Percentiles rank a stretch among this genome's conserved stretches.
These are phyloP conservation scores for Tricholaema leucomelas DNA, from an alignment of 2,113 vertebrate genomes.

Conservation along the genomic window DNA sequence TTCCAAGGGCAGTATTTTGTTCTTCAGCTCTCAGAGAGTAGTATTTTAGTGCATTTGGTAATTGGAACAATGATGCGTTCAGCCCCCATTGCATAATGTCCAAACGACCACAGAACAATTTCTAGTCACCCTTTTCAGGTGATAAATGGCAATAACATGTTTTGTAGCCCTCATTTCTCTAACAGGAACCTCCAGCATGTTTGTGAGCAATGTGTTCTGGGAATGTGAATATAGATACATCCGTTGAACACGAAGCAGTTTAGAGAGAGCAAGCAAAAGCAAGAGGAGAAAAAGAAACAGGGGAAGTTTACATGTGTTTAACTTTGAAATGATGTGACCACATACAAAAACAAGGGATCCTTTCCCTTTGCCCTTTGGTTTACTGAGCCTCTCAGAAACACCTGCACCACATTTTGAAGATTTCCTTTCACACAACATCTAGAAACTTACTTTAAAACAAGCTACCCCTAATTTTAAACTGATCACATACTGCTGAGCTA, in stretches of 20 bases:
- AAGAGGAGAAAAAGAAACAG: background rate
- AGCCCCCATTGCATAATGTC: background rate
- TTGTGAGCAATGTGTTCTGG: background rate
- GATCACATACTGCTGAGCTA: background rate
- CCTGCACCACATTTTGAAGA: background rate
- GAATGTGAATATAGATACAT: background rate
- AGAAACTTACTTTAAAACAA: background rate
- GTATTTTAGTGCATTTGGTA: conserved; percentile 38
- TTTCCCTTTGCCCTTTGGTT: background rate
- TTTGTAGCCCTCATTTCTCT: background rate
- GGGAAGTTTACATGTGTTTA: background rate
- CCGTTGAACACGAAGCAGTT: background rate
- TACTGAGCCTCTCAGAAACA: background rate
- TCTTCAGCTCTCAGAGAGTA: conserved; percentile 2
- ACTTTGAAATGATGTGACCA: background rate
- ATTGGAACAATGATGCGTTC: conserved; percentile 28
- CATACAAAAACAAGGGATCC: background rate
- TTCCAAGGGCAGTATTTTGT: conserved; percentile 22
- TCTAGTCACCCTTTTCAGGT: conserved; percentile 17
- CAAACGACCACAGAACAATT: conserved; percentile 17
- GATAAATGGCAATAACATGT: conserved; percentile 35
- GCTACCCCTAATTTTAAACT: background rate
- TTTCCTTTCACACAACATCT: background rate
- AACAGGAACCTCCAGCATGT: background rate
- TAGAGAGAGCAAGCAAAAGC: background rate